These are phyloP conservation scores for Cyclina sinensis DNA, from an alignment of 1,140 invertebrate species.

Conservation along the genomic window DNA sequence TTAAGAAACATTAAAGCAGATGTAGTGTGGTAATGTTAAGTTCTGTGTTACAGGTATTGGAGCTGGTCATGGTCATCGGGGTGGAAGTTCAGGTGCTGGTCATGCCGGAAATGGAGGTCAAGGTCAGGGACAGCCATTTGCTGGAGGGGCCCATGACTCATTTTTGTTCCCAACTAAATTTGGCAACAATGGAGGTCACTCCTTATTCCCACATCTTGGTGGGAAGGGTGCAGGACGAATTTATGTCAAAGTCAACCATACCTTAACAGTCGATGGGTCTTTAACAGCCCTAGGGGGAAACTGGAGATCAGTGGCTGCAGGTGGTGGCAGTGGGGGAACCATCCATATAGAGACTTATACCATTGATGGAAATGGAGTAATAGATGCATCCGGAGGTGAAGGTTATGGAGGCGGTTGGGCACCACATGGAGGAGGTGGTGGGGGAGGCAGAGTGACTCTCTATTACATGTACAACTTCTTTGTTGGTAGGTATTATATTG, in stretches of 20 bases:
- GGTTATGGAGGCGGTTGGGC: slow-evolving; percentile 69
- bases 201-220: slow-evolving; percentile 74
- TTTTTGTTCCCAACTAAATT: slow-evolving; percentile 74
- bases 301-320: slow-evolving; percentile 73
- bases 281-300: slow-evolving; percentile 74
- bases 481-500: slow-evolving; percentile 73
- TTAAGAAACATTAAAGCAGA: not conserved
- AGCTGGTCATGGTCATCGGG: slow-evolving; percentile 59
- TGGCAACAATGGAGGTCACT: slow-evolving; percentile 79
- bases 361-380: slow-evolving; percentile 76
- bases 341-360: slow-evolving; percentile 74
- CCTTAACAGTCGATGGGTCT: slow-evolving; percentile 76
- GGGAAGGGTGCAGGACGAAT: slow-evolving; percentile 78
- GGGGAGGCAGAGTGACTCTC: slow-evolving; percentile 77
- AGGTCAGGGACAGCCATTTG: slow-evolving; percentile 72
- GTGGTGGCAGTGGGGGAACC: slow-evolving; percentile 79
- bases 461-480: slow-evolving; percentile 80
- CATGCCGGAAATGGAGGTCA: slow-evolving; percentile 81
- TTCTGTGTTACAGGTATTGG: slow-evolving; percentile 70
- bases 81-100: slow-evolving; percentile 79
- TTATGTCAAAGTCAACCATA: slow-evolving; percentile 69
- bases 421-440: slow-evolving; percentile 76
- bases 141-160: slow-evolving; percentile 76
- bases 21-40: not conserved
- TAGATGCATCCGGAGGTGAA: slow-evolving; percentile 75